Evolutionary conservation across 2,113 vertebrate genomes (phyloP).

Genomic region (Siniperca chuatsi): DNA sequence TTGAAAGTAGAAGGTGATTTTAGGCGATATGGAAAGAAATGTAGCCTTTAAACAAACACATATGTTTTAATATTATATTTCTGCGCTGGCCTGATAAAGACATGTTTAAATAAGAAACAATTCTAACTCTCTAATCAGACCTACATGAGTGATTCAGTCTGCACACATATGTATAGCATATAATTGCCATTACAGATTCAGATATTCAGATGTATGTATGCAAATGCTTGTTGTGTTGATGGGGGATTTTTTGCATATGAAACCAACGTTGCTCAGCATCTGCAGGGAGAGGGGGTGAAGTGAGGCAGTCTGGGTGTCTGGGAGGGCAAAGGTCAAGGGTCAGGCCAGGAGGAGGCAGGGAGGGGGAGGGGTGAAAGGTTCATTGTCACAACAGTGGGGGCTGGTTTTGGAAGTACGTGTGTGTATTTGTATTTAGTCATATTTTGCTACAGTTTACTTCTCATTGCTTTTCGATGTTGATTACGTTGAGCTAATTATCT

Average conservation of each 20-base stretch:
- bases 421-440: background rate
- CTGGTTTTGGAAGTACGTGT: background rate
- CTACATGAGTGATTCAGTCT: background rate
- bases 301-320: conserved; percentile 50
- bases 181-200: conserved; percentile 41
- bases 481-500: background rate
- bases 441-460: background rate
- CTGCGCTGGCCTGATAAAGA: background rate
- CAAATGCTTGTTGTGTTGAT: conserved; percentile 43
- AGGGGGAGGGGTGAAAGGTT: conserved; percentile 26
- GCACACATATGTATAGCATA: background rate
- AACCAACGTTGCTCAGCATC: conserved; percentile 54
- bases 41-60: background rate
- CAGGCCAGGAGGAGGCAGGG: conserved; percentile 43
- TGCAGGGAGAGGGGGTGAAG: conserved; percentile 34
- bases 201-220: conserved; percentile 59
- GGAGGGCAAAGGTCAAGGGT: conserved; percentile 57
- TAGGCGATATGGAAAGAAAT: background rate
- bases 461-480: background rate
- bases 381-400: conserved; percentile 19
- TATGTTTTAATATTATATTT: background rate
- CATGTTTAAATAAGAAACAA: background rate
- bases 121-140: background rate
- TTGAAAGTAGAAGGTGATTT: background rate
- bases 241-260: conserved; percentile 59